Percentiles rank a stretch among this genome's conserved stretches.
Conservation (phyloP, 2,797 vertebrate genomes). For the Cynopterus sphinx region DNA sequence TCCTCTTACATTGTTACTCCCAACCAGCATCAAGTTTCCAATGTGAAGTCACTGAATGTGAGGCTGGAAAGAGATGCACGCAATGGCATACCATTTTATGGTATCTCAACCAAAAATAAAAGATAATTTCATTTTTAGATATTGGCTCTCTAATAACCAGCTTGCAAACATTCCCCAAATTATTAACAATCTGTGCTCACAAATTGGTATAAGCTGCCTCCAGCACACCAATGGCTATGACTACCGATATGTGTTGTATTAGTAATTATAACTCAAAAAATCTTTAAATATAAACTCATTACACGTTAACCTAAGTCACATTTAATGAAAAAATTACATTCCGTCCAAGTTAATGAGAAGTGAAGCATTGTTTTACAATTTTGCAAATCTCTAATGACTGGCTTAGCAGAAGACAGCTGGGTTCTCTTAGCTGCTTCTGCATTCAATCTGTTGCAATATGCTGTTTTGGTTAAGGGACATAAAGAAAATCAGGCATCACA, state of each 20-base stretch:
- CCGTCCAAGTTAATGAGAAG: not conserved
- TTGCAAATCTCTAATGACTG: not conserved
- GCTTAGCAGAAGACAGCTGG: conserved; percentile 29
- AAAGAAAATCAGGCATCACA: conserved; percentile 27
- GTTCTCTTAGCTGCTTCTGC: conserved; percentile 25
- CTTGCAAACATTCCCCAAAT: not conserved
- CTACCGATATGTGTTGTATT: not conserved
- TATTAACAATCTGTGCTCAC: not conserved
- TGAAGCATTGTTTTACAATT: not conserved
- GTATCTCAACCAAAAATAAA: conserved; percentile 5
- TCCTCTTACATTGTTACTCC: not conserved
- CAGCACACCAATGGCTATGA: not conserved
- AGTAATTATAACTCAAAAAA: conserved; percentile 12
- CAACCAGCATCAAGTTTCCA: not conserved
- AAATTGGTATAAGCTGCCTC: not conserved
- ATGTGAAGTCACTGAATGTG: not conserved
- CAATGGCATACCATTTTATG: not conserved
- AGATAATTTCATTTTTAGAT: not conserved
- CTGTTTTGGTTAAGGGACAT: conserved; percentile 33
- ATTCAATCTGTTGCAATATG: not conserved
- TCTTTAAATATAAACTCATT: not conserved
- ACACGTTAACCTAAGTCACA: not conserved
- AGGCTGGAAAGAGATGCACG: not conserved
- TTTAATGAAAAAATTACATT: conserved; percentile 7
- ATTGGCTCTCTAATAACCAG: not conserved